Conservation (phyloP, 2,797 vertebrate genomes). For the Galago senegalensis region DNA sequence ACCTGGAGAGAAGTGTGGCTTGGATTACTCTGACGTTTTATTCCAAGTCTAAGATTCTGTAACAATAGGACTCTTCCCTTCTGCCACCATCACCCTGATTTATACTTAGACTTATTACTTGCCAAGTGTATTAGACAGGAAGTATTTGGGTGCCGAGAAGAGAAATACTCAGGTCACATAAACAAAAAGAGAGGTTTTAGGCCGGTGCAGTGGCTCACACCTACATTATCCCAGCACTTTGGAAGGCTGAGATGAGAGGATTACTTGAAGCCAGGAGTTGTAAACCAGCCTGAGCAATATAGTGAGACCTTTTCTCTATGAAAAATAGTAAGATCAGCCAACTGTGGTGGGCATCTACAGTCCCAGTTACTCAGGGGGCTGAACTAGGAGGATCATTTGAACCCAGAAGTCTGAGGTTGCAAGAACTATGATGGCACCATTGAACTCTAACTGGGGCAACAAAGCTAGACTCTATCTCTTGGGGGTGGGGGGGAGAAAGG, state of each 20-base stretch:
- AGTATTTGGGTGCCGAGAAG: neutral
- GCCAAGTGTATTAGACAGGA: neutral
- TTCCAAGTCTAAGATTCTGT: neutral
- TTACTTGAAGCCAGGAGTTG: neutral
- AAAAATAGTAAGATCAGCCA: too few relatives aligned
- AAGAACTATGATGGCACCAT: neutral
- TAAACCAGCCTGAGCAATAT: neutral
- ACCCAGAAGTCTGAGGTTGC: neutral
- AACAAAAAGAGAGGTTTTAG: neutral
- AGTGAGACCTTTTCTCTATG: neutral
- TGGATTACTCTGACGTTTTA: neutral
- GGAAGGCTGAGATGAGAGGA: neutral
- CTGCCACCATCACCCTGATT: neutral
- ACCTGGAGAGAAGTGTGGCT: neutral
- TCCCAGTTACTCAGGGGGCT: too few relatives aligned
- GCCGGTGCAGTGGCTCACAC: neutral
- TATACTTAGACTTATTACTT: slow-evolving; percentile 12
- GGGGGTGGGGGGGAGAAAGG: too few relatives aligned
- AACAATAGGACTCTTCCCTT: neutral
- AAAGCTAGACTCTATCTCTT: neutral
- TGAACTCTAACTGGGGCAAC: too few relatives aligned
- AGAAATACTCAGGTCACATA: neutral
- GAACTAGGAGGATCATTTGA: neutral
- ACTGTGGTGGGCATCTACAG: too few relatives aligned
- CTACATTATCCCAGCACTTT: neutral